These are phyloP conservation scores for Cactoblastis cactorum DNA, from an alignment of 2,888 invertebrate species.

Conservation along the genomic window DNA sequence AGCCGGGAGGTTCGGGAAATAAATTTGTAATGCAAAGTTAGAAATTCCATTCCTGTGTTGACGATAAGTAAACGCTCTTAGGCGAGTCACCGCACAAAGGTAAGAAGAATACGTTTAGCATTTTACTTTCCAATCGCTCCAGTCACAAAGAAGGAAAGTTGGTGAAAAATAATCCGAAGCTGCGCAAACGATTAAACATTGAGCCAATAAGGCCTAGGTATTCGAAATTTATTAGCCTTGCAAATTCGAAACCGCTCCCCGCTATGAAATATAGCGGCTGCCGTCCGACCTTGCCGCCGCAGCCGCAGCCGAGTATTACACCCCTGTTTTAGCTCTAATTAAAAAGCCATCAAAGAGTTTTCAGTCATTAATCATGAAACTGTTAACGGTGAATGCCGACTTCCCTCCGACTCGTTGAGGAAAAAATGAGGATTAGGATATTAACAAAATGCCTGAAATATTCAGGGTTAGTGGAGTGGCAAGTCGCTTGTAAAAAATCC, in stretches of 20 bases:
- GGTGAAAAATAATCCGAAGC: constrained; percentile 64
- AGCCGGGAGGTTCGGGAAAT: constrained; percentile 60
- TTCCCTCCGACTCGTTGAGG: constrained; percentile 56
- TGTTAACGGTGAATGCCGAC: constrained; percentile 76
- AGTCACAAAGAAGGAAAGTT: constrained; percentile 44
- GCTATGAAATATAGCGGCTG: constrained; percentile 74
- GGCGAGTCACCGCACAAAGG: constrained; percentile 51
- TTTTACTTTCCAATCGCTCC: constrained; percentile 54
- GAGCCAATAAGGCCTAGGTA: constrained; percentile 77
- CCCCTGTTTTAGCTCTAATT: constrained; percentile 79
- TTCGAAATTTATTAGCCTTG: constrained; percentile 78
- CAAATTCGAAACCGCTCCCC: constrained; percentile 68
- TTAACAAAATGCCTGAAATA: constrained; percentile 74
- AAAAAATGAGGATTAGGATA: constrained; percentile 72
- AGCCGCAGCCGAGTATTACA: constrained; percentile 58
- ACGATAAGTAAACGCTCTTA: constrained; percentile 71
- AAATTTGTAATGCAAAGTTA: constrained; percentile 79
- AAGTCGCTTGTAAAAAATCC: constrained; percentile 61
- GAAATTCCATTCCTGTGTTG: constrained; percentile 73
- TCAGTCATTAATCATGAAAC: constrained; percentile 80
- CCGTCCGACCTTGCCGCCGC: constrained; percentile 61
- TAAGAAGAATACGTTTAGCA: constrained; percentile 65
- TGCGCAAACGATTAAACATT: constrained; percentile 58
- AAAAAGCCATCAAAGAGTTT: constrained; percentile 80
- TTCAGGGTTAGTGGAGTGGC: constrained; percentile 70